A percentile compares a stretch with the other conserved stretches of the same genome.
phyloP scores from a whole-genome alignment of 2,888 invertebrate species.

The Sarcophaga caerulescens region DNA sequence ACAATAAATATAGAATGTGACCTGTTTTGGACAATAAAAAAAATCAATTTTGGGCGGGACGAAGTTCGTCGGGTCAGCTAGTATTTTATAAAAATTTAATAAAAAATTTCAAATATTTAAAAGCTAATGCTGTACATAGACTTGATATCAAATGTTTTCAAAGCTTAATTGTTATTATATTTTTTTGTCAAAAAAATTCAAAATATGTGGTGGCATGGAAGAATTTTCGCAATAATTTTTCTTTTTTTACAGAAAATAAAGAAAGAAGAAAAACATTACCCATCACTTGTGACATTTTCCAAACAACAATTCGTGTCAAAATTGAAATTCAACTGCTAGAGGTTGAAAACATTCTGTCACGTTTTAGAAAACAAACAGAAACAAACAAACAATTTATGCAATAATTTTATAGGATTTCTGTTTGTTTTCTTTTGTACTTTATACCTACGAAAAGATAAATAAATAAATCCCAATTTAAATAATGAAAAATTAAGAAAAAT shows the following conservation, averaged over 20 bases:
- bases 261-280: background rate
- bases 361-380: conserved; percentile 33
- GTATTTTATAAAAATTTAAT: too few relatives aligned
- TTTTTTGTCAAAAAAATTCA: background rate
- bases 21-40: too few relatives aligned
- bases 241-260: background rate
- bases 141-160: too few relatives aligned
- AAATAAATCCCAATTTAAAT: conserved; percentile 44
- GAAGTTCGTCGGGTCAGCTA: too few relatives aligned
- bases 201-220: background rate
- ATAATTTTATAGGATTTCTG: conserved; percentile 10
- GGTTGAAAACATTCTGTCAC: conserved; percentile 43
- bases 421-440: conserved; percentile 12
- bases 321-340: background rate
- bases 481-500: conserved; percentile 20
- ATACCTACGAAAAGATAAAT: conserved; percentile 33
- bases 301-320: conserved; percentile 43
- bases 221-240: background rate
- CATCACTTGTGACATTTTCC: conserved; percentile 32
- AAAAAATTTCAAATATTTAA: too few relatives aligned
- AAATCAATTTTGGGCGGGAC: too few relatives aligned
- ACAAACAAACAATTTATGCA: background rate
- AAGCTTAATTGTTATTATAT: background rate
- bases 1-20: too few relatives aligned
- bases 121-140: too few relatives aligned